A percentile compares a stretch with the other conserved stretches of the same genome.
Conservation (phyloP, 2,888 invertebrate species). For the Sarcophaga carnaria region DNA sequence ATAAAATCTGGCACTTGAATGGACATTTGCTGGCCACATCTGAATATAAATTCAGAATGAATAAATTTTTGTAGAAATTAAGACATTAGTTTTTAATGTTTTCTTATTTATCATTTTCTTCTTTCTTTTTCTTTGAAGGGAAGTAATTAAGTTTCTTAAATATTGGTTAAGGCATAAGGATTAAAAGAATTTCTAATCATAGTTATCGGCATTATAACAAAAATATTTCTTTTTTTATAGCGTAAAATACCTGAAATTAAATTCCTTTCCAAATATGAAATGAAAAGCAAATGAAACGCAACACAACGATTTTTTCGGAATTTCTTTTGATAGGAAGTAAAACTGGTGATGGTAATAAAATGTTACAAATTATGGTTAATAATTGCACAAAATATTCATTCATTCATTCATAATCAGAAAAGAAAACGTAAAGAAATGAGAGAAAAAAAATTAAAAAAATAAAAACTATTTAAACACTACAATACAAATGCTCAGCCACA, state of each 20-base stretch:
- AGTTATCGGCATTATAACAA: no score
- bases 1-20: no score
- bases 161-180: no score
- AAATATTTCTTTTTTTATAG: no score
- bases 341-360: slow-evolving; percentile 21
- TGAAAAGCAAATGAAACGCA: no score
- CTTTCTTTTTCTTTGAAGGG: neutral
- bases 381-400: slow-evolving; percentile 14
- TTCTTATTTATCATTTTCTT: neutral
- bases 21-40: neutral
- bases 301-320: no score
- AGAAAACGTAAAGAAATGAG: neutral
- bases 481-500: no score
- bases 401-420: slow-evolving; percentile 4
- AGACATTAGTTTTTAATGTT: neutral
- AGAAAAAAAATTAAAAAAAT: no score
- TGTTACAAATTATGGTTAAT: slow-evolving; percentile 45
- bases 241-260: no score
- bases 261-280: no score
- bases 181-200: no score
- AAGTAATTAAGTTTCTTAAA: neutral
- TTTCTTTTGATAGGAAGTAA: neutral
- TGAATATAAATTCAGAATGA: neutral
- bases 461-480: neutral
- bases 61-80: neutral